Base-by-base conservation (phyloP, 2,113 vertebrate species). In the Prionailurus bengalensis region DNA sequence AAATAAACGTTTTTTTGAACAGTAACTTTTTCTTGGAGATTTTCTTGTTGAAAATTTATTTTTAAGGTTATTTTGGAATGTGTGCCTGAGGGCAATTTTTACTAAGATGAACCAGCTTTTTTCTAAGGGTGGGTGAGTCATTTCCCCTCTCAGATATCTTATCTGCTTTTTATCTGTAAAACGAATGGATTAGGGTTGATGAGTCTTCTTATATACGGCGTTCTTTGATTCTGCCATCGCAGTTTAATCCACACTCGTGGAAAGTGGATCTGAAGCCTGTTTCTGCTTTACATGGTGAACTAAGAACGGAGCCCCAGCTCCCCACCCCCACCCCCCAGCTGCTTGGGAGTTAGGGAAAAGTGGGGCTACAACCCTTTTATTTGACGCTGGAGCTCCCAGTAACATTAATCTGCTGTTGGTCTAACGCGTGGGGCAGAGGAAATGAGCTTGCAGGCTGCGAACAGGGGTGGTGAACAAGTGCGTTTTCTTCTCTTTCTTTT, bases 81-180 rank as follows among this genome's bases (percentile, higher is more conserved):
- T 74, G 83, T 70, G 78, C 65, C 92, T 58, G 76, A 89, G 83
- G 55, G 16, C 14, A 16, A 13, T 53, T 89, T 94, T 76, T 86
- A 51, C 81, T 51, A 78, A 68, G n/a, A 70, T 15, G 61, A 88
- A 70, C 89, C n/a, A 79, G 71, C 71, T 86, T 95, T 92, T 63
- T 90, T 33, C 31, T 19, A 85, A 94, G 76, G 25, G 25, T 79
- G 82, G 89, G 73, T 65, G 42, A 89, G 53, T 95, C 68, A 87
- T 80, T 93, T 95, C 93, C 92, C n/a, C 42, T 68, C 42, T 48
- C 7, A 45, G 51, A 91, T 94, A 91, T 94, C 82, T 95, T 96
- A 95, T 92, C 96, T 80, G 45, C 13, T 66, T 71, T 79, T 96
- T 97, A 93, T 96, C 97, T 92, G 74, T 79, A 36, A 95, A 89